Conservation (phyloP, 1,140 invertebrate species). For the Caenorhabditis latens region DNA sequence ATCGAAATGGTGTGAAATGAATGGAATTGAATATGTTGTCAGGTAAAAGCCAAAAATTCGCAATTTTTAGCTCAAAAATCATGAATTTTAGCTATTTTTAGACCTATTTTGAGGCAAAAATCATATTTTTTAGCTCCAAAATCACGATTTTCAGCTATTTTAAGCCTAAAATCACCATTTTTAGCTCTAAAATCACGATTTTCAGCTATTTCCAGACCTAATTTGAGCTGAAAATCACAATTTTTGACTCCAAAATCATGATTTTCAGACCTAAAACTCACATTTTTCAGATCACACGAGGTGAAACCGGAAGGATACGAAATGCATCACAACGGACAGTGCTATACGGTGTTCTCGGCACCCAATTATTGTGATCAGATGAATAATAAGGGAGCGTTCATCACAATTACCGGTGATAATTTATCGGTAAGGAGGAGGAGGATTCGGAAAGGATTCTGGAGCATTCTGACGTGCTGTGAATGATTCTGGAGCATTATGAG, state of each 20-base stretch:
- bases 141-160: background rate
- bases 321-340: constrained; percentile 91
- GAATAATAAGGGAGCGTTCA: constrained; percentile 97
- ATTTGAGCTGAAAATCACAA: background rate
- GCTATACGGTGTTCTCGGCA: constrained; percentile 95
- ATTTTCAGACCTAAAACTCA: background rate
- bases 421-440: constrained; percentile 70
- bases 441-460: background rate
- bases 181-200: background rate
- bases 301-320: constrained; percentile 97
- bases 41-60: constrained; percentile 62
- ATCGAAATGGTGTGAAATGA: constrained; percentile 82
- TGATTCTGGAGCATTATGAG: too few relatives aligned
- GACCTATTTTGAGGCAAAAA: background rate
- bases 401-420: constrained; percentile 91
- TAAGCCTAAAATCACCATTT: background rate
- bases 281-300: constrained; percentile 87
- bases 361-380: constrained; percentile 99
- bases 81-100: background rate
- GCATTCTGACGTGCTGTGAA: background rate
- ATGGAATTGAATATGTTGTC: constrained; percentile 75
- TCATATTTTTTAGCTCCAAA: background rate
- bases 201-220: background rate
- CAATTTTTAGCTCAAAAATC: background rate
- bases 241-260: background rate